A percentile compares a stretch with the other conserved stretches of the same genome.
phyloP scores from a whole-genome alignment of 2,888 invertebrate species.

The Nemotelus nigrinus region DNA sequence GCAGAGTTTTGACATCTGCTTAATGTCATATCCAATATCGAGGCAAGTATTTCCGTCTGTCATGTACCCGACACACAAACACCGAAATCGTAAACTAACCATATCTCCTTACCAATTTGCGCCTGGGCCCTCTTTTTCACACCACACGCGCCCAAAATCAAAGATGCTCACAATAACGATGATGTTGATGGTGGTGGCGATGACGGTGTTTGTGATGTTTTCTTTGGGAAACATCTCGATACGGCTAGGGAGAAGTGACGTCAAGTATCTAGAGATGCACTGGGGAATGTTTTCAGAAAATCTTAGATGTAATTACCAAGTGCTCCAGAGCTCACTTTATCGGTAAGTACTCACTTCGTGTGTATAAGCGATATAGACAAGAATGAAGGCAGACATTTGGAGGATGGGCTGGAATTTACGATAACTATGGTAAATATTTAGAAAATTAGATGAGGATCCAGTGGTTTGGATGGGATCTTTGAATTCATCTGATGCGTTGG shows the following conservation, averaged over 20 bases:
- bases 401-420: too few species aligned
- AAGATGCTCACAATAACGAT: background rate
- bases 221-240: background rate
- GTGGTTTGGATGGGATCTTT: background rate
- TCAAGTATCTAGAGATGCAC: background rate
- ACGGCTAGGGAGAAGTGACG: background rate
- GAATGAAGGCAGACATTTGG: too few species aligned
- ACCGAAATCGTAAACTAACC: conserved; percentile 29
- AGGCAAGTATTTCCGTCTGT: conserved; percentile 23
- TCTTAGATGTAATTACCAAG: conserved; percentile 25
- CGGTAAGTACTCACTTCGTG: background rate
- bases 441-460: conserved; percentile 9
- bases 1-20: conserved; percentile 38
- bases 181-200: too few species aligned
- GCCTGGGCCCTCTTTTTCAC: conserved; percentile 10
- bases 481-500: conserved; percentile 1
- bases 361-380: background rate
- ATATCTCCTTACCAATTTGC: conserved; percentile 37
- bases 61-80: background rate
- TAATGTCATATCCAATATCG: conserved; percentile 40
- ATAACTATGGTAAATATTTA: background rate
- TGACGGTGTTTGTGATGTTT: too few species aligned
- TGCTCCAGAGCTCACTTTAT: conserved; percentile 19
- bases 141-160: background rate
- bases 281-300: background rate